Evolutionary conservation across 2,888 invertebrate species (phyloP), one percentile per base, ranked within the genome.

Genomic region (Drosophila kuntzei): DNA sequence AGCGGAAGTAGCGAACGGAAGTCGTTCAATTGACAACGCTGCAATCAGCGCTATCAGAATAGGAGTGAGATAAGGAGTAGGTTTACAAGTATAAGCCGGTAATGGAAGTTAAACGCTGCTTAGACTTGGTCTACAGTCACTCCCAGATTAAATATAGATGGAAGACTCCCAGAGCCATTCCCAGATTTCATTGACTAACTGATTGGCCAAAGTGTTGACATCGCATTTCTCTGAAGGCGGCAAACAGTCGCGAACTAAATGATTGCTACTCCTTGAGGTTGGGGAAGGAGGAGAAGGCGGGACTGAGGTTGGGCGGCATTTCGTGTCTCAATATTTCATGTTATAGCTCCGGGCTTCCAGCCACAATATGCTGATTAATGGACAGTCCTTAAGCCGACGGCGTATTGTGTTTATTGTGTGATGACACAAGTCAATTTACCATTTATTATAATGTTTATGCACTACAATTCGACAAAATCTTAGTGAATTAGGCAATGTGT

Each of bases 171-270:
- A 9, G 27, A 16, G n/a, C 11, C 47, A 32, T 32, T 27, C 12
- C 29, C 12, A 46, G 27, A 5, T 1, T 14, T 27, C 20, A 27
- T 58, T 37, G 27, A 50, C 29, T 41, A 32, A 54, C 54, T 70
- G 76, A 79, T 79, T 80, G 80, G 71, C 49, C 36, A 68, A 78
- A 76, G 76, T 81, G 76, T 79, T 76, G 81, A 79, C 68, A 43
- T 27, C 61, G 76, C 79, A 70, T 61, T 65, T 62, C 37, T 65
- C 16, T 41, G 36, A 36, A 27, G 47, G 44, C 29, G 58, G 25
- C 29, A 37, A 34, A 44, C 18, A 68, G 50, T 49, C 20, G 49
- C 49, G 32, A 18, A 18, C 36, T 18, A 37, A 18, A 16, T 39
- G 47, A 59, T 70, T 32, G 76, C 32, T 34, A 34, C 46, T 50